Percentiles rank a stretch among this genome's conserved stretches.
Conservation (phyloP, 2,797 vertebrate species). For the Distichodus sexfasciatus region DNA sequence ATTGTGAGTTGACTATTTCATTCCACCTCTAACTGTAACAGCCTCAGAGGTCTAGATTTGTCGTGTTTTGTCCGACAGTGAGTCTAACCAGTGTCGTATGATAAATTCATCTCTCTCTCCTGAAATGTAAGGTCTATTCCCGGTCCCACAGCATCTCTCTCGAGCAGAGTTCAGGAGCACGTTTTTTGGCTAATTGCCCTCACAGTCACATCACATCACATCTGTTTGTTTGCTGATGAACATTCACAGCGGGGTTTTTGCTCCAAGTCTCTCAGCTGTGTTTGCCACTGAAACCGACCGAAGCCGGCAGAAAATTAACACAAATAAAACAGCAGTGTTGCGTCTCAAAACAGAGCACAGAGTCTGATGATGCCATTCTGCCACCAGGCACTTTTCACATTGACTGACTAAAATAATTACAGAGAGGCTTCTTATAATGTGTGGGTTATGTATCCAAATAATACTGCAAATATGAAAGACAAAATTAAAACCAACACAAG, state of each 20-base stretch:
- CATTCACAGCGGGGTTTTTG: background rate
- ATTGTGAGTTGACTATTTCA: too few species aligned
- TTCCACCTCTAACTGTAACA: too few species aligned
- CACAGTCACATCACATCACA: background rate
- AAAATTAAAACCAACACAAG: too few species aligned
- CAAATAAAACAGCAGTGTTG: background rate
- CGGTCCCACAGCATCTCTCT: background rate
- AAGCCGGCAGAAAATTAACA: background rate
- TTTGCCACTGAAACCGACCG: background rate
- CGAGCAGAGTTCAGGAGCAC: background rate
- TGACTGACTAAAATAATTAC: too few species aligned
- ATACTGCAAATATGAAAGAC: too few species aligned
- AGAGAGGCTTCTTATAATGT: too few species aligned
- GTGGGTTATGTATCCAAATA: too few species aligned
- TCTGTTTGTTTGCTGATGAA: background rate
- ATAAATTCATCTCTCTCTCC: background rate
- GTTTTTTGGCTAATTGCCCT: background rate
- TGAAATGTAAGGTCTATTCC: background rate
- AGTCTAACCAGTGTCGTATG: background rate
- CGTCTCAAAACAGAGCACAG: background rate
- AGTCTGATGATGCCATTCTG: background rate
- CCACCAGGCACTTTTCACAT: background rate
- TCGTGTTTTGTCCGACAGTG: background rate
- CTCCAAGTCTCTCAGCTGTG: background rate
- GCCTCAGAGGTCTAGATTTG: too few species aligned